Evolutionary conservation across 2,797 vertebrate species (phyloP).

Genomic region (Leptoclinus maculatus): DNA sequence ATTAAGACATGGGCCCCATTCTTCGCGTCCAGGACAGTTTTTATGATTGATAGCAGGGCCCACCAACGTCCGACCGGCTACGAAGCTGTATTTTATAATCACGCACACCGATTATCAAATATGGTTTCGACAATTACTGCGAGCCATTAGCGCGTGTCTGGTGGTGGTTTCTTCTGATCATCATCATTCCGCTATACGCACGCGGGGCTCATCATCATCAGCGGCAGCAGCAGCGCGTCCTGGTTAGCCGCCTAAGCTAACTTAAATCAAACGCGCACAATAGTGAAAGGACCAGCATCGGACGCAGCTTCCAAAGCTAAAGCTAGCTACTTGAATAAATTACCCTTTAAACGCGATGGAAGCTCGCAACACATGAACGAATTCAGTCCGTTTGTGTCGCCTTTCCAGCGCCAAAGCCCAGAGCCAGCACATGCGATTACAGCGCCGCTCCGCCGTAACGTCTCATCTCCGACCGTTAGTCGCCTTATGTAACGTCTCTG

Average conservation of each 20-base stretch:
- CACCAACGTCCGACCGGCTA: constrained; percentile 9
- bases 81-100: background rate
- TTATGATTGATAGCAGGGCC: constrained; percentile 42
- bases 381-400: constrained; percentile 13
- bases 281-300: constrained; percentile 40
- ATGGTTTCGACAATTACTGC: constrained; percentile 23
- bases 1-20: constrained; percentile 73
- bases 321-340: constrained; percentile 30
- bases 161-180: constrained; percentile 43
- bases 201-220: background rate
- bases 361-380: background rate
- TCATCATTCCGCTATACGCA: constrained; percentile 63
- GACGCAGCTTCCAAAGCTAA: constrained; percentile 5
- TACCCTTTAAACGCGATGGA: background rate
- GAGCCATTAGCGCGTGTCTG: constrained; percentile 47
- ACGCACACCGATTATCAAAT: constrained; percentile 14
- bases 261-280: constrained; percentile 47
- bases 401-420: constrained; percentile 19
- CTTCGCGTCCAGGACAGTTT: constrained; percentile 35
- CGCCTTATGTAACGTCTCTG: constrained; percentile 63
- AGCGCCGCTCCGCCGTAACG: constrained; percentile 44
- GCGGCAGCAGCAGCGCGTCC: constrained; percentile 18
- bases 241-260: constrained; percentile 73
- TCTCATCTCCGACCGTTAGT: constrained; percentile 57
- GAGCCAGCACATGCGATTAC: constrained; percentile 51